Percentiles rank a stretch among this genome's conserved stretches.
phyloP scores from a whole-genome alignment of 2,888 invertebrate genomes.

The Pecten maximus region DNA sequence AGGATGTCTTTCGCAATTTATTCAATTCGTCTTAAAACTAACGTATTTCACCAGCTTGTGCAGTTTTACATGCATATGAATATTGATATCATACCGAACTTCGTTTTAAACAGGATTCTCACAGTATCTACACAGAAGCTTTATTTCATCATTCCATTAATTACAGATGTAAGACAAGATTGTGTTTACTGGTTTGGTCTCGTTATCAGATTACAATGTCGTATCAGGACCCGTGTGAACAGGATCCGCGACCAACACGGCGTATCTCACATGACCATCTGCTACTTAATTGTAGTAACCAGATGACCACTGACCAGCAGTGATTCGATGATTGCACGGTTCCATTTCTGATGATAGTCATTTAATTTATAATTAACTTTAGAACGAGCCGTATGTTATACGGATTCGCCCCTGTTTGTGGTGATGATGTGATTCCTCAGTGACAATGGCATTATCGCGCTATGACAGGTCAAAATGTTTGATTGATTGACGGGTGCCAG shows the following conservation, averaged over 20 bases:
- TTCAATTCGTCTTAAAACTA: too few species aligned
- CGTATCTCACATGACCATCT: constrained; percentile 20
- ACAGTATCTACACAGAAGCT: too few species aligned
- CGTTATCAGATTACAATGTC: not conserved
- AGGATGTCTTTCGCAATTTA: too few species aligned
- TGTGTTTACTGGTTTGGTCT: not conserved
- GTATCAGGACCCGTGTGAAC: not conserved
- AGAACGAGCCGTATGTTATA: not conserved
- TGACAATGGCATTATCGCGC: not conserved
- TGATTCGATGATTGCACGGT: not conserved
- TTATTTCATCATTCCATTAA: not conserved
- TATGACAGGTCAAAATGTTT: not conserved
- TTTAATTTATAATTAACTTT: not conserved
- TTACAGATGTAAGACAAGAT: not conserved
- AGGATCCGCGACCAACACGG: not conserved
- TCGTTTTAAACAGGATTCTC: too few species aligned
- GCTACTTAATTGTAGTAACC: not conserved
- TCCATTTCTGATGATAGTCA: not conserved
- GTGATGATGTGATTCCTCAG: not conserved
- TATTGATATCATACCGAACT: too few species aligned
- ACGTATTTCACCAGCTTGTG: too few species aligned
- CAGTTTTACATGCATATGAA: too few species aligned
- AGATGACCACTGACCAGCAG: not conserved
- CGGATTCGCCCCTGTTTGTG: not conserved
- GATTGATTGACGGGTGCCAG: not conserved